phyloP scores from a whole-genome alignment of 2,888 invertebrate species.

The Mycalesis mineus region DNA sequence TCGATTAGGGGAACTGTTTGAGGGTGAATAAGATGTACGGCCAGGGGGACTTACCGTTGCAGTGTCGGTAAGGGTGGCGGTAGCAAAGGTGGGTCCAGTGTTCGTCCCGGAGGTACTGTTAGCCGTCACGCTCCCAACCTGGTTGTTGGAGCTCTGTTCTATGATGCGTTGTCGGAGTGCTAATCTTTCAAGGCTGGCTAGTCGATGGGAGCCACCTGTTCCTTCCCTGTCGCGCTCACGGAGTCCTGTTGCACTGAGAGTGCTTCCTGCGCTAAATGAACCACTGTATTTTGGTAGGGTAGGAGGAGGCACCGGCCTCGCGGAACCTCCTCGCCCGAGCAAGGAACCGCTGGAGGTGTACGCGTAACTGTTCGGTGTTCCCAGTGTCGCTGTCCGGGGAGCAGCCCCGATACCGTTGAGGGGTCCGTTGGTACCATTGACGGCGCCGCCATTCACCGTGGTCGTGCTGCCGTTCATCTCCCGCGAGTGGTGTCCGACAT shows the following conservation, averaged over 20 bases:
- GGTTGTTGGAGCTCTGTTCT: slow-evolving; percentile 80
- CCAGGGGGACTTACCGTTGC: slow-evolving; percentile 77
- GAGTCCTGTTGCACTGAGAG: slow-evolving; percentile 75
- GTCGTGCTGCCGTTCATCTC: slow-evolving; percentile 78
- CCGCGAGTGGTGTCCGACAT: slow-evolving; percentile 60
- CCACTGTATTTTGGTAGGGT: slow-evolving; percentile 88
- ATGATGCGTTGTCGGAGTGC: slow-evolving; percentile 89
- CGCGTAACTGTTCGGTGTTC: slow-evolving; percentile 80
- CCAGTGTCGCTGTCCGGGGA: slow-evolving; percentile 70
- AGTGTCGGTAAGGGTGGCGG: slow-evolving; percentile 74
- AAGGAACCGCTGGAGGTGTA: slow-evolving; percentile 81
- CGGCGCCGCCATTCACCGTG: slow-evolving; percentile 72
- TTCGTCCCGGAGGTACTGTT: slow-evolving; percentile 51
- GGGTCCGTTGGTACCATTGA: slow-evolving; percentile 68
- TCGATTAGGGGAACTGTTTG: slow-evolving; percentile 63
- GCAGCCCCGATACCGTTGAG: slow-evolving; percentile 68
- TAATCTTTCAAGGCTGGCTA: slow-evolving; percentile 89
- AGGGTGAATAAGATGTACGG: slow-evolving; percentile 66
- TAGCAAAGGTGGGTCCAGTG: slow-evolving; percentile 66
- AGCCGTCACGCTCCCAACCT: slow-evolving; percentile 51
- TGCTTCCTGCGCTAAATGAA: slow-evolving; percentile 83
- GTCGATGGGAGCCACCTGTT: slow-evolving; percentile 85
- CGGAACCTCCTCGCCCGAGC: slow-evolving; percentile 80
- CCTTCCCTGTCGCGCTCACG: slow-evolving; percentile 82
- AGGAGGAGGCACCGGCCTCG: slow-evolving; percentile 86